Percentiles rank a stretch among this genome's conserved stretches.
phyloP scores from a whole-genome alignment of 1,140 invertebrate genomes.

The Diorhabda sublineata region DNA sequence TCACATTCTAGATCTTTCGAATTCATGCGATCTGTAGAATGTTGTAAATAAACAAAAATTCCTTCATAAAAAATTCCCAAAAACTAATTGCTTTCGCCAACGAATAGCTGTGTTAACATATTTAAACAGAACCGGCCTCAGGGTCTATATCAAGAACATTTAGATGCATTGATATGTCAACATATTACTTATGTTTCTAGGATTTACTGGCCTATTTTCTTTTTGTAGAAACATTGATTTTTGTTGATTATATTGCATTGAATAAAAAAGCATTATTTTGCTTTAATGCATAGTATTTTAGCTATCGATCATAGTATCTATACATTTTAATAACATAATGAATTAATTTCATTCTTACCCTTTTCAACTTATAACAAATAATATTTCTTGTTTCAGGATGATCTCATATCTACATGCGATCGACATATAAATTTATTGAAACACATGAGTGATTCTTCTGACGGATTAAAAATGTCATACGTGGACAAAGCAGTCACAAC shows the following conservation, averaged over 20 bases:
- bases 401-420: constrained; percentile 66
- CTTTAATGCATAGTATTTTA: background rate
- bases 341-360: background rate
- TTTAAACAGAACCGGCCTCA: no score
- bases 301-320: background rate
- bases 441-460: constrained; percentile 43
- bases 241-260: background rate
- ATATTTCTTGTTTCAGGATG: constrained; percentile 56
- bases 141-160: no score
- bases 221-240: background rate
- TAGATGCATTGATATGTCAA: no score
- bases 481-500: constrained; percentile 33
- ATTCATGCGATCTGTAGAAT: no score
- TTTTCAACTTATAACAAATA: background rate
- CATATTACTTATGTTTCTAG: no score
- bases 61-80: no score
- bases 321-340: background rate
- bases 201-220: background rate
- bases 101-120: no score
- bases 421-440: constrained; percentile 39
- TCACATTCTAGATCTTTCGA: no score
- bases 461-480: constrained; percentile 34
- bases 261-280: background rate
- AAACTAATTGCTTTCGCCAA: no score
- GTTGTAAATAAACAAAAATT: no score